Evolutionary conservation across 2,113 vertebrate species (phyloP), one percentile per base, ranked within the genome.

Genomic region (Pyrgilauda ruficollis): DNA sequence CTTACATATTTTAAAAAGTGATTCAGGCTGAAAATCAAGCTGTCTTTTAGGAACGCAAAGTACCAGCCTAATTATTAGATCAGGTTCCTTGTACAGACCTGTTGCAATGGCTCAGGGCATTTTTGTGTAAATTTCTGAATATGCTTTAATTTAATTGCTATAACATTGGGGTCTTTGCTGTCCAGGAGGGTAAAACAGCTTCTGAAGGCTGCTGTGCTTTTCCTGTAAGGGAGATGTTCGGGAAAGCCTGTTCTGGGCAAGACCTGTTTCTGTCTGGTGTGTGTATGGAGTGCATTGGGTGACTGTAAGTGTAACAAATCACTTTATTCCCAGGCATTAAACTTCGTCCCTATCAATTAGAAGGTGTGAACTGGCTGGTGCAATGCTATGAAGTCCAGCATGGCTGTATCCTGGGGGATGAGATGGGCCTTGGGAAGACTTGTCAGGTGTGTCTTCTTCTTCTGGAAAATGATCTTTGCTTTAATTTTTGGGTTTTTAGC

Each of bases 381-480:
- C 96, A 98, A 49, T 97, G 98, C 86, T 98, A 98, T 53, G 75
- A 97, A 20, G 82, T 94, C 87, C 98, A 98, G 84, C 97, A 97
- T 66, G 99, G 99, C 85, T 99, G 99, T 88, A 99, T 99, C 77
- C 96, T 99, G 52, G 99, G 98, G 10, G 99, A 99, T 66, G 99
- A 99, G 96, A 99, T 99, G 99, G 99, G 99, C 70, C 97, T 99
- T 84, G 99, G 99, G 3, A 99, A 99, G 97, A 99, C 99, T 79
- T 99, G 99, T 73, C 99, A 99, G 98, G 99, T 99, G 43, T 31
- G 94, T 70, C 24, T 8, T 81, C 74, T 62, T 53, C 62, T 69
- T 59, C n/a, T 80, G 49, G 49, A 80, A 83, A 80, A 67, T 43
- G 0, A 63, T 59, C 5, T 84, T 70, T 76, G 14, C 28, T 17